These are phyloP conservation scores for Hylaea fasciaria DNA, from an alignment of 2,888 invertebrate species.

Conservation along the genomic window DNA sequence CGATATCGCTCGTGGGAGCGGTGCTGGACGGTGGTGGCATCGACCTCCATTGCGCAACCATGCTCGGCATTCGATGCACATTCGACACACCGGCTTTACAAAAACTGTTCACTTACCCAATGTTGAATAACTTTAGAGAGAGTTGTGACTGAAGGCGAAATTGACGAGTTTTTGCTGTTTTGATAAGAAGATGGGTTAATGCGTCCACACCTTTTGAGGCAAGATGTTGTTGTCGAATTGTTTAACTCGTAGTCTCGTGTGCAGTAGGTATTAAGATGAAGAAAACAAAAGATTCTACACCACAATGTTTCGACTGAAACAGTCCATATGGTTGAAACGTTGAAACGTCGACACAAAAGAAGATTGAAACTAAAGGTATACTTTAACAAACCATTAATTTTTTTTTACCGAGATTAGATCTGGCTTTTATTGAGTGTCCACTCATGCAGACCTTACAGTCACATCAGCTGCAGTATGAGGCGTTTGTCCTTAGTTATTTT, in stretches of 20 bases:
- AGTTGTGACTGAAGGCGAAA: slow-evolving; percentile 21
- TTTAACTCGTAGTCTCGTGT: neutral
- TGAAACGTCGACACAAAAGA: too few relatives aligned
- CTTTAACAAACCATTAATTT: too few relatives aligned
- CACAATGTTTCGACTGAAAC: too few relatives aligned
- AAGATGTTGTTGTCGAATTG: neutral
- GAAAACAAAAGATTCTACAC: too few relatives aligned
- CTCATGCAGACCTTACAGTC: too few relatives aligned
- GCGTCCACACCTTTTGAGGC: neutral
- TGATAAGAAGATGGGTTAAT: slow-evolving; percentile 8
- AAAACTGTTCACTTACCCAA: slow-evolving; percentile 37
- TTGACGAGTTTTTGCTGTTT: slow-evolving; percentile 18
- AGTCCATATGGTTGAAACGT: too few relatives aligned
- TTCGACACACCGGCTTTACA: slow-evolving; percentile 50
- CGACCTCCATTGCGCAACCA: slow-evolving; percentile 73
- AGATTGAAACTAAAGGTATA: too few relatives aligned
- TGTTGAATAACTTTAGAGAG: slow-evolving; percentile 30
- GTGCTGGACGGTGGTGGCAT: slow-evolving; percentile 57
- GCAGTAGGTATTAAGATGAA: too few relatives aligned
- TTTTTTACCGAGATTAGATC: too few relatives aligned
- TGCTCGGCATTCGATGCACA: slow-evolving; percentile 53
- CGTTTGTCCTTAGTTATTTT: too few relatives aligned
- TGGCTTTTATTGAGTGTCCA: too few relatives aligned
- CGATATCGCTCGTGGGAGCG: slow-evolving; percentile 54
- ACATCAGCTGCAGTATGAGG: too few relatives aligned